Evolutionary conservation across 2,888 invertebrate genomes (phyloP).

Genomic region (Ochropleura leucogaster): DNA sequence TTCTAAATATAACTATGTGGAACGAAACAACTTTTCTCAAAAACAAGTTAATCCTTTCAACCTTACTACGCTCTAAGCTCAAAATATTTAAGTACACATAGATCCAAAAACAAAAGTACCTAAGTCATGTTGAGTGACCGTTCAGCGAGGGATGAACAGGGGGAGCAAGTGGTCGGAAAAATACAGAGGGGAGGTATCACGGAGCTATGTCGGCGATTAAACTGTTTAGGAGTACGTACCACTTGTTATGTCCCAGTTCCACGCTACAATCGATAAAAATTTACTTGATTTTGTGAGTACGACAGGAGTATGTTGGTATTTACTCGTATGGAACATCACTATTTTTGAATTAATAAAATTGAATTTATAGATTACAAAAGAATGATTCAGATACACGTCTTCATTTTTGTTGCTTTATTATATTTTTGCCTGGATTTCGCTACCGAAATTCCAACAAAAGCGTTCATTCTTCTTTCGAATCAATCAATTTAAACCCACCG

Average conservation of each 20-base stretch:
- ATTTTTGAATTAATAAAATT: constrained; percentile 15
- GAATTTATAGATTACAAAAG: not conserved
- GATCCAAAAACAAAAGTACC: constrained; percentile 57
- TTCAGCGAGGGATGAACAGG: constrained; percentile 67
- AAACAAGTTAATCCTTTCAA: constrained; percentile 31
- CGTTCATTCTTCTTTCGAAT: constrained; percentile 28
- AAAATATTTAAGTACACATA: constrained; percentile 48
- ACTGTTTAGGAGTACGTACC: constrained; percentile 65
- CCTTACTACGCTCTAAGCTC: constrained; percentile 27
- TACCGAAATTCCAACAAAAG: constrained; percentile 27
- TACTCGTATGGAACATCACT: constrained; percentile 38
- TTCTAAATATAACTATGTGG: not conserved
- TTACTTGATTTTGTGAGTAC: constrained; percentile 41
- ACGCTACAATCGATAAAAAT: constrained; percentile 59
- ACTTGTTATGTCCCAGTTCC: constrained; percentile 66
- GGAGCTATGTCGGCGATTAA: constrained; percentile 70
- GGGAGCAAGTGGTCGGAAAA: constrained; percentile 77
- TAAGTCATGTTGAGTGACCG: constrained; percentile 63
- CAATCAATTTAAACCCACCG: constrained; percentile 50
- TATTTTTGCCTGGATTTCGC: constrained; percentile 7
- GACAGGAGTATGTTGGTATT: constrained; percentile 5
- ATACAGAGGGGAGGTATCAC: constrained; percentile 73
- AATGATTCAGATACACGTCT: not conserved
- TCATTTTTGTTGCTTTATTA: constrained; percentile 1
- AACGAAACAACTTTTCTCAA: not conserved